Evolutionary conservation across 2,888 invertebrate species (phyloP).

Genomic region (Siphlonurus alternatus): DNA sequence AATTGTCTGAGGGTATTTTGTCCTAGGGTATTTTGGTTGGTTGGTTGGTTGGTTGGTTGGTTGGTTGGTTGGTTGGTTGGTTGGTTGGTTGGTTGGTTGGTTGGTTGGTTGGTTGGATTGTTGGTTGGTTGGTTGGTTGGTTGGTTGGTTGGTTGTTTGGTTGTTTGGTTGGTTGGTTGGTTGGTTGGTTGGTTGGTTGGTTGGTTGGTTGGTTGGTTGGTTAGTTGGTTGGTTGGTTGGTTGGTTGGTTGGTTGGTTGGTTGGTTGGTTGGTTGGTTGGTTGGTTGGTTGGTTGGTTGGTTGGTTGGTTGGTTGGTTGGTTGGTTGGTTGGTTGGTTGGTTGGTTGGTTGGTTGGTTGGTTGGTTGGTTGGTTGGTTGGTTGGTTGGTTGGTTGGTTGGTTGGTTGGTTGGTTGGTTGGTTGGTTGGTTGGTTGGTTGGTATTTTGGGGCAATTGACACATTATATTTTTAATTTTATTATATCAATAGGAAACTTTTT

Average conservation of each 20-base stretch:
- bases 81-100: too few species aligned
- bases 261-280: neutral
- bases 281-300: neutral
- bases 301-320: neutral
- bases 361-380: neutral
- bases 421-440: neutral
- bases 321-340: neutral
- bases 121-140: too few species aligned
- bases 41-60: too few species aligned
- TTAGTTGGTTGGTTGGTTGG: neutral
- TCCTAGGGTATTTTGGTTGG: too few species aligned
- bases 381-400: neutral
- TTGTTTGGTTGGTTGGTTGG: too few species aligned
- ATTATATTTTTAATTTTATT: too few species aligned
- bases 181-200: neutral
- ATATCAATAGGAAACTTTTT: too few species aligned
- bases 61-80: too few species aligned
- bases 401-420: neutral
- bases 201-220: neutral
- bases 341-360: neutral
- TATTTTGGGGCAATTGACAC: too few species aligned
- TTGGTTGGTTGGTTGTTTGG: too few species aligned
- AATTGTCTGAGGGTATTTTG: too few species aligned
- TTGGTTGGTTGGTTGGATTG: too few species aligned
- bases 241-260: neutral